Percentiles rank a stretch among this genome's conserved stretches.
These are phyloP conservation scores for Eupristina koningsbergeri DNA, from an alignment of 1,140 invertebrate genomes.

Conservation along the genomic window DNA sequence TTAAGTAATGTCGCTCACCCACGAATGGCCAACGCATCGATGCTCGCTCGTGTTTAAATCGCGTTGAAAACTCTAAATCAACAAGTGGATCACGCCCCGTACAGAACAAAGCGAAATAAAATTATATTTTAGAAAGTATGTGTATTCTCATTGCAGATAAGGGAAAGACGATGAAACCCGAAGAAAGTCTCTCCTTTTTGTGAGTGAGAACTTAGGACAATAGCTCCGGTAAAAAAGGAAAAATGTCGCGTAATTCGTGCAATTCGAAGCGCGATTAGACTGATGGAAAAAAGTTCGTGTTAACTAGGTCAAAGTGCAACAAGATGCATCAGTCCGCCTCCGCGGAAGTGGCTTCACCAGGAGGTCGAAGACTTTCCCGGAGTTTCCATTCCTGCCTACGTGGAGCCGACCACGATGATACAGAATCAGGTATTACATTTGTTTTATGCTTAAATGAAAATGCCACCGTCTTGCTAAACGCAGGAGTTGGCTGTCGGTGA, in stretches of 20 bases:
- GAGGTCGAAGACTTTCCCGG: slow-evolving; percentile 77
- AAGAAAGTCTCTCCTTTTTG: slow-evolving; percentile 15
- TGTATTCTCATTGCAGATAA: slow-evolving; percentile 36
- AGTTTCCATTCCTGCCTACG: slow-evolving; percentile 80
- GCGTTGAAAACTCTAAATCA: not conserved
- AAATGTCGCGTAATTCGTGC: slow-evolving; percentile 19
- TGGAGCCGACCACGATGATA: slow-evolving; percentile 77
- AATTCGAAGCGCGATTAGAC: not conserved
- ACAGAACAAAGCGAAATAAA: not conserved
- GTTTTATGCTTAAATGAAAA: not conserved
- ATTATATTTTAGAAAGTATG: slow-evolving; percentile 18
- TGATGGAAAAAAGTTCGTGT: not conserved
- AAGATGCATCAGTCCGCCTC: slow-evolving; percentile 59
- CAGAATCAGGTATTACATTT: slow-evolving; percentile 70
- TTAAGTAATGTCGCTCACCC: no score
- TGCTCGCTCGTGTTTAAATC: not conserved
- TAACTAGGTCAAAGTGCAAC: slow-evolving; percentile 23
- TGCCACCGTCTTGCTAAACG: no score
- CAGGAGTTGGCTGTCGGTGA: no score
- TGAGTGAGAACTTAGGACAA: slow-evolving; percentile 18
- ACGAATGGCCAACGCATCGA: no score
- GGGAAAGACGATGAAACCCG: no score
- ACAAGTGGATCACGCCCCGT: slow-evolving; percentile 26
- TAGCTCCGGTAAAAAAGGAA: slow-evolving; percentile 16
- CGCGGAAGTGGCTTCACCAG: slow-evolving; percentile 75